Percentiles rank a stretch among this genome's conserved stretches.
phyloP scores from a whole-genome alignment of 2,888 invertebrate genomes.

The Escarpia spicata region DNA sequence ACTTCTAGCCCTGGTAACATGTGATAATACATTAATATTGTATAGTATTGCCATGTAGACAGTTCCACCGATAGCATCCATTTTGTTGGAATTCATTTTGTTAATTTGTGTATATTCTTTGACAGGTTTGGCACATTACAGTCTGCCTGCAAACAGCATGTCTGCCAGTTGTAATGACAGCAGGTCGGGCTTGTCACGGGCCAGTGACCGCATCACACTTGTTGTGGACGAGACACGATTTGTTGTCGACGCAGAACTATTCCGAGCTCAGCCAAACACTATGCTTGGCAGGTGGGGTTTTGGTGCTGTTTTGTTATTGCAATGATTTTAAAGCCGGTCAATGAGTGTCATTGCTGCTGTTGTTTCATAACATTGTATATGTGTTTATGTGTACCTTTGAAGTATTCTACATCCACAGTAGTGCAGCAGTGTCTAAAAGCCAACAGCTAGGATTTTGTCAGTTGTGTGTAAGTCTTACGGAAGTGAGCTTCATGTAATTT shows the following conservation, averaged over 20 bases:
- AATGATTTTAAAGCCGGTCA: background rate
- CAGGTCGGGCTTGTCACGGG: background rate
- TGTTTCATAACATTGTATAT: too few species aligned
- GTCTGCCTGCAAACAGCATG: constrained; percentile 27
- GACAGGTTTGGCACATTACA: constrained; percentile 25
- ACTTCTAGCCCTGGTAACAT: background rate
- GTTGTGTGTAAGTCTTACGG: too few species aligned
- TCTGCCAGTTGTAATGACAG: background rate
- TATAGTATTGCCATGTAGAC: background rate
- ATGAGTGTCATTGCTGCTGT: too few species aligned
- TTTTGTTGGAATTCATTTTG: background rate
- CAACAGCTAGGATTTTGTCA: too few species aligned
- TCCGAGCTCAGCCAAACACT: constrained; percentile 95
- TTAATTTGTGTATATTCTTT: background rate
- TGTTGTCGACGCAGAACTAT: constrained; percentile 90
- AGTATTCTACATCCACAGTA: too few species aligned
- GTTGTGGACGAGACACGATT: constrained; percentile 97
- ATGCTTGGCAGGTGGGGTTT: constrained; percentile 84
- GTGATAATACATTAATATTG: background rate
- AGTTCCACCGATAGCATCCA: background rate
- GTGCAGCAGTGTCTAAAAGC: too few species aligned
- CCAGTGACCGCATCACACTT: constrained; percentile 65
- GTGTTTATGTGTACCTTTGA: too few species aligned
- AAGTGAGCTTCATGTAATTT: too few species aligned
- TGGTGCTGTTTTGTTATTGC: background rate